A percentile compares a stretch with the other conserved stretches of the same genome.
phyloP scores from a whole-genome alignment of 2,797 vertebrate genomes.

The Martes flavigula region DNA sequence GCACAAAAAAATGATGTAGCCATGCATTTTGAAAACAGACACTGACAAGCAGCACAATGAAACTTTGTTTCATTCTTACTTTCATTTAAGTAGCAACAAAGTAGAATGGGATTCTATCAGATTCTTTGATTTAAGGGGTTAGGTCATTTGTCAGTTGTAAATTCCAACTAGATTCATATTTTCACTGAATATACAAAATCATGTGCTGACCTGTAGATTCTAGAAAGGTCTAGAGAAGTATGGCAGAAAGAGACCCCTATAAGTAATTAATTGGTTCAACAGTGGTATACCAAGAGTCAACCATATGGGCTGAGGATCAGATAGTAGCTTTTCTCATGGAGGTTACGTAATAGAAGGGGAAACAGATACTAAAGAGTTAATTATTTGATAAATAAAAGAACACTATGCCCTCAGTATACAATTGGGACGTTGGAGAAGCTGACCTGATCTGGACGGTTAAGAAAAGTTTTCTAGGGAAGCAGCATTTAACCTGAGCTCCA shows the following conservation, averaged over 20 bases:
- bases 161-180: constrained; percentile 9
- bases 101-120: neutral
- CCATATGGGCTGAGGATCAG: neutral
- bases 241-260: neutral
- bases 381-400: neutral
- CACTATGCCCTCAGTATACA: neutral
- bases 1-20: neutral
- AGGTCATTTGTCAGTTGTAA: neutral
- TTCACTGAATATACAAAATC: neutral
- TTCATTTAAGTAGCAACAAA: constrained; percentile 16
- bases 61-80: neutral
- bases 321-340: neutral
- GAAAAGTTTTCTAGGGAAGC: neutral
- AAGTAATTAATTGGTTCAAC: neutral
- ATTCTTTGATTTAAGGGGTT: constrained; percentile 3
- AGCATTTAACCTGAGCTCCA: neutral
- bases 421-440: neutral
- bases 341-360: neutral
- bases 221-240: neutral
- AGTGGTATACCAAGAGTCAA: neutral
- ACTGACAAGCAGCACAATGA: neutral
- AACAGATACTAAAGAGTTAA: neutral
- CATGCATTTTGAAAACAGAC: neutral
- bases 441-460: neutral
- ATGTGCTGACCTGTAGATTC: neutral